Evolutionary conservation across 2,888 invertebrate species (phyloP), one percentile per base, ranked within the genome.

Genomic region (Terebella lapidaria): DNA sequence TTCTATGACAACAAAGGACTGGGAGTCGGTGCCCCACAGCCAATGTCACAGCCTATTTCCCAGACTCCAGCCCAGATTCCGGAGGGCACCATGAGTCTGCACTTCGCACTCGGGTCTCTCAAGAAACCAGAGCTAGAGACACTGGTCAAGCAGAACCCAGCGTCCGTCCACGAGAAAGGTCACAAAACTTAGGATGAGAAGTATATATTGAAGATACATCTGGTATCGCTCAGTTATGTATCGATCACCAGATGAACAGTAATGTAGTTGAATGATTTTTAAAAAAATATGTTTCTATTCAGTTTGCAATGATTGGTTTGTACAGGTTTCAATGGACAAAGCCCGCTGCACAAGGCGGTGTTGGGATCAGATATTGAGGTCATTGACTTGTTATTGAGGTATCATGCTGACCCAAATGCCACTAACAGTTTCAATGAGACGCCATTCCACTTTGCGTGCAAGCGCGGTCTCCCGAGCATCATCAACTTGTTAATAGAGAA

Each of bases 241-340:
- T n/a, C n/a, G n/a, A n/a, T n/a, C n/a, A n/a, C n/a, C n/a, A n/a
- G n/a, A n/a, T n/a, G n/a, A n/a, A n/a, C n/a, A n/a, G n/a, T n/a
- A n/a, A n/a, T n/a, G n/a, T n/a, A n/a, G n/a, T n/a, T n/a, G n/a
- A n/a, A n/a, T n/a, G n/a, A n/a, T n/a, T n/a, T n/a, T n/a, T n/a
- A n/a, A n/a, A n/a, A n/a, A n/a, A n/a, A n/a, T n/a, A n/a, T n/a
- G n/a, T n/a, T n/a, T n/a, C n/a, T n/a, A n/a, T n/a, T n/a, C n/a
- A n/a, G n/a, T n/a, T n/a, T n/a, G n/a, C n/a, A n/a, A n/a, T n/a
- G n/a, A n/a, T n/a, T n/a, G n/a, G n/a, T n/a, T n/a, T n/a, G n/a
- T n/a, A n/a, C 59, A 78, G 78, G 76, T 29, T 79, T 78, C 74
- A 71, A 74, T 70, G 76, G 76, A 20, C 72, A 71, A 58, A 73